These are phyloP conservation scores for Dicranocentrus wangi DNA, from an alignment of 2,888 invertebrate species.

Conservation along the genomic window DNA sequence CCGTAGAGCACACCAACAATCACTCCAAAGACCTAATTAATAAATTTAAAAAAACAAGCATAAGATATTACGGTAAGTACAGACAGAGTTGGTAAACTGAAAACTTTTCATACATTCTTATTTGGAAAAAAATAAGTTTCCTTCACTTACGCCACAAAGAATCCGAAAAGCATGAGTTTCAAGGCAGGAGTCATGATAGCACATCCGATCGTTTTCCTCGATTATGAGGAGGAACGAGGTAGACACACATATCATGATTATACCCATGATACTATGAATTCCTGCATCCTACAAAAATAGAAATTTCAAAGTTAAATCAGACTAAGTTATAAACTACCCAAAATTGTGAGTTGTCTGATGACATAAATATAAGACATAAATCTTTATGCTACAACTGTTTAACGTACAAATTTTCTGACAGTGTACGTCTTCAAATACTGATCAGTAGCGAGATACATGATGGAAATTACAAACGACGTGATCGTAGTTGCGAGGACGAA, in stretches of 20 bases:
- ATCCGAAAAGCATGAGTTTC: slow-evolving; percentile 59
- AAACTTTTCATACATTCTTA: no score
- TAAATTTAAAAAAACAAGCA: slow-evolving; percentile 25
- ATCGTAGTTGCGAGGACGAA: slow-evolving; percentile 61
- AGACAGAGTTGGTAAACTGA: no score
- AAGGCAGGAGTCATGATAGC: slow-evolving; percentile 53
- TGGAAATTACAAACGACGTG: slow-evolving; percentile 57
- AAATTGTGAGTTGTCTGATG: no score
- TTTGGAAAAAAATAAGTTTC: slow-evolving; percentile 5
- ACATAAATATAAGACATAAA: no score
- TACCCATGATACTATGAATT: slow-evolving; percentile 62
- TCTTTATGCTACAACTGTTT: neutral
- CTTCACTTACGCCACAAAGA: slow-evolving; percentile 51
- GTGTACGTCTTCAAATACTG: slow-evolving; percentile 66
- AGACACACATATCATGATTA: slow-evolving; percentile 60
- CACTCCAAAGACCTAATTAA: slow-evolving; percentile 55
- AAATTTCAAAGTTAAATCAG: no score
- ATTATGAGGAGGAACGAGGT: slow-evolving; percentile 56
- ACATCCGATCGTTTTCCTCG: slow-evolving; percentile 52
- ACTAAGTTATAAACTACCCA: no score
- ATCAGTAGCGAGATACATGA: slow-evolving; percentile 62
- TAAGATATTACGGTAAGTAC: slow-evolving; percentile 18
- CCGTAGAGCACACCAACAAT: slow-evolving; percentile 63
- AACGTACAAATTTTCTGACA: slow-evolving; percentile 65
- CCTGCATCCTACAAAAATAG: slow-evolving; percentile 56